phyloP scores from a whole-genome alignment of 2,797 vertebrate genomes.

The Fistularia tabacaria region DNA sequence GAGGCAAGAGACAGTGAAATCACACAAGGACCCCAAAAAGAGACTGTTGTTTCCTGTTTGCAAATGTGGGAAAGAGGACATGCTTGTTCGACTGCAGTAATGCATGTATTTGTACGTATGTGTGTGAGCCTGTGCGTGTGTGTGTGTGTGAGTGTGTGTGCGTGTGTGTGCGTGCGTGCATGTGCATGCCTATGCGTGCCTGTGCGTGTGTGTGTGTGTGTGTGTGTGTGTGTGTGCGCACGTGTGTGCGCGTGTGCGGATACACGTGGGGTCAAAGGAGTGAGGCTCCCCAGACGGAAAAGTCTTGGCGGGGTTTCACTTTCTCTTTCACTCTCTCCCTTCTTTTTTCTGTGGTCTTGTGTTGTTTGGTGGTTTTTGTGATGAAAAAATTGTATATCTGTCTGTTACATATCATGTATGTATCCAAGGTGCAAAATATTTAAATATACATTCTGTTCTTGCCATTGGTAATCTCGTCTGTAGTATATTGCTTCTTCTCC shows the following conservation, averaged over 20 bases:
- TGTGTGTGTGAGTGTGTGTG: conserved; percentile 7
- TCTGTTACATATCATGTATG: conserved; percentile 87
- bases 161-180: conserved; percentile 17
- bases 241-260: neutral
- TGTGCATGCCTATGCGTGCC: conserved; percentile 30
- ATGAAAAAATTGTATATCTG: conserved; percentile 82
- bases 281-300: conserved; percentile 69
- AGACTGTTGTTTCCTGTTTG: conserved; percentile 59
- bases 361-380: conserved; percentile 85
- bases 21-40: conserved; percentile 69
- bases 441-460: conserved; percentile 87
- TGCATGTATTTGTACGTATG: conserved; percentile 63
- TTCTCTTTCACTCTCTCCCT: conserved; percentile 72
- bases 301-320: conserved; percentile 72
- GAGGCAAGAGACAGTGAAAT: conserved; percentile 68
- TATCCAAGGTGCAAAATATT: conserved; percentile 86
- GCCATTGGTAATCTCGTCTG: conserved; percentile 78
- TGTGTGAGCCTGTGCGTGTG: no score
- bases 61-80: conserved; percentile 41
- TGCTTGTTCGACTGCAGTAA: conserved; percentile 57
- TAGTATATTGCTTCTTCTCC: conserved; percentile 58
- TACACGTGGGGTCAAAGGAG: conserved; percentile 60
- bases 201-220: conserved; percentile 50
- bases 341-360: conserved; percentile 81
- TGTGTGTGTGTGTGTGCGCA: conserved; percentile 33